These are phyloP conservation scores for Perca flavescens DNA, from an alignment of 2,113 vertebrate genomes.

Conservation along the genomic window DNA sequence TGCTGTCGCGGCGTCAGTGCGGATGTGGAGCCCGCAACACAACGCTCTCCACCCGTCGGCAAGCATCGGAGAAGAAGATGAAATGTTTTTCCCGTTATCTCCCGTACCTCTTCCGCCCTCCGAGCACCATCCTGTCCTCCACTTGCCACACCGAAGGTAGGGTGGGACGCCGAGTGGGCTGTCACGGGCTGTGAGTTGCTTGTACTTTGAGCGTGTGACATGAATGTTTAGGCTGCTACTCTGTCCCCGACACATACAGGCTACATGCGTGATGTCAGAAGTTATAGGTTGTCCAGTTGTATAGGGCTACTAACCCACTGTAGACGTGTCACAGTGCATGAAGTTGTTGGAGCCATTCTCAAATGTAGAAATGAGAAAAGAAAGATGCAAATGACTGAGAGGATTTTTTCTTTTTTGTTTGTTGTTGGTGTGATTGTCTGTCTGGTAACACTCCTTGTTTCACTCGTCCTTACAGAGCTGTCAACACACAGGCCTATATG, in stretches of 20 bases:
- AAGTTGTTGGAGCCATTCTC: slow-evolving; percentile 65
- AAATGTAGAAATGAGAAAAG: slow-evolving; percentile 10
- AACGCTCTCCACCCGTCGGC: slow-evolving; percentile 70
- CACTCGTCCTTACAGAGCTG: neutral
- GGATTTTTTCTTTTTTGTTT: neutral
- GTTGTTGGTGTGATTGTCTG: slow-evolving; percentile 8
- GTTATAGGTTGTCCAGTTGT: slow-evolving; percentile 42
- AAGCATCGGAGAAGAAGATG: slow-evolving; percentile 88
- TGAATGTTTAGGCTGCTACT: slow-evolving; percentile 41
- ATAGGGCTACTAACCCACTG: slow-evolving; percentile 14
- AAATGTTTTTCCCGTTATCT: slow-evolving; percentile 98
- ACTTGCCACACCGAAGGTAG: slow-evolving; percentile 97
- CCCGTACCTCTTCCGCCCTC: slow-evolving; percentile 95
- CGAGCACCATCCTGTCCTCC: slow-evolving; percentile 93
- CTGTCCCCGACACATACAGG: slow-evolving; percentile 20
- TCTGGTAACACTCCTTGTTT: neutral
- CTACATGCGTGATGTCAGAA: slow-evolving; percentile 47
- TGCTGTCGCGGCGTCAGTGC: slow-evolving; percentile 78
- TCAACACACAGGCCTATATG: slow-evolving; percentile 43
- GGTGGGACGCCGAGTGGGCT: slow-evolving; percentile 72
- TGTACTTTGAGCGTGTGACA: slow-evolving; percentile 66
- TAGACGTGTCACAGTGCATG: slow-evolving; percentile 46
- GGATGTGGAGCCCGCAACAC: slow-evolving; percentile 82
- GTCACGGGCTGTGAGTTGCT: slow-evolving; percentile 65
- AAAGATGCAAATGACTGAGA: slow-evolving; percentile 21